These are phyloP conservation scores for Todus mexicanus DNA, from an alignment of 2,797 vertebrate species.

Conservation along the genomic window DNA sequence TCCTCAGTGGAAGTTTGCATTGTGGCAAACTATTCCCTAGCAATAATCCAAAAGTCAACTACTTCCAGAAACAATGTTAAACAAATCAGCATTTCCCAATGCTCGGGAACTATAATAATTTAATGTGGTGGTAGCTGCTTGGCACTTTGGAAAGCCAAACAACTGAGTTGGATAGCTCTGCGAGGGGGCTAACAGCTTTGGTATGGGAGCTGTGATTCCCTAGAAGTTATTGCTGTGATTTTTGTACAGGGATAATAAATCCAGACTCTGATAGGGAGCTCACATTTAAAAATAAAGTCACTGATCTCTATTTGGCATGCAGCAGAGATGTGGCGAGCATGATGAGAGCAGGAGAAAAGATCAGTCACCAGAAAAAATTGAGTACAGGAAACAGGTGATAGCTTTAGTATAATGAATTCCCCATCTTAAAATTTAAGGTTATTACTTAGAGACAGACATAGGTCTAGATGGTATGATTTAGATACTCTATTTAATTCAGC, in stretches of 20 bases:
- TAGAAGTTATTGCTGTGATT: background rate
- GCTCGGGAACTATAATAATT: background rate
- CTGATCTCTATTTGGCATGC: constrained; percentile 20
- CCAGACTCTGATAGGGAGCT: background rate
- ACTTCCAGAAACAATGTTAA: background rate
- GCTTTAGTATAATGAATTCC: constrained; percentile 19
- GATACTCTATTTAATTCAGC: background rate
- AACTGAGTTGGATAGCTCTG: background rate
- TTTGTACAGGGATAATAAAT: constrained; percentile 14
- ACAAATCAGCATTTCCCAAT: background rate
- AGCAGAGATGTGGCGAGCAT: background rate
- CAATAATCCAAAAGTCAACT: background rate
- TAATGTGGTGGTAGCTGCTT: background rate
- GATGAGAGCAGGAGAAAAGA: constrained; percentile 23
- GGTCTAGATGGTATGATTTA: background rate
- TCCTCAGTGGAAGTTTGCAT: background rate
- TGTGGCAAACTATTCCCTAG: background rate
- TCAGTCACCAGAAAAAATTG: constrained; percentile 20
- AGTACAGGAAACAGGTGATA: constrained; percentile 24
- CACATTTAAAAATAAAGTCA: constrained; percentile 35
- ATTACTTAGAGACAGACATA: background rate
- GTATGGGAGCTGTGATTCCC: background rate
- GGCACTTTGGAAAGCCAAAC: background rate
- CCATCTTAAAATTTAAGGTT: constrained; percentile 1
- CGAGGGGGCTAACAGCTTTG: background rate